Conservation (phyloP, 1,140 invertebrate species). For the Neotoxoptera formosana region DNA sequence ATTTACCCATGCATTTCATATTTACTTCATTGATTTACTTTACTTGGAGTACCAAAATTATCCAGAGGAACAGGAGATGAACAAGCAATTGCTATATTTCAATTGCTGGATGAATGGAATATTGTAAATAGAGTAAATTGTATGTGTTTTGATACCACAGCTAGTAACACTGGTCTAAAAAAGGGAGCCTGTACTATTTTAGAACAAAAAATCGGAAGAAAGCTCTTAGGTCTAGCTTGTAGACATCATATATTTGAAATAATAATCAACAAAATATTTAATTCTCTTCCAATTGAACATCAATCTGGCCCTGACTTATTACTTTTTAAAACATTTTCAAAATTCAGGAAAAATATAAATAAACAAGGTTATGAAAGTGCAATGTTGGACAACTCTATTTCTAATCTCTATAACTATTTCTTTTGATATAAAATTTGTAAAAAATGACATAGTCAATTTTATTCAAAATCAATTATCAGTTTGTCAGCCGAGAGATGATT, state of each 20-base stretch:
- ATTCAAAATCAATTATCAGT: too few species aligned
- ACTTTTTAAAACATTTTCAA: slow-evolving; percentile 59
- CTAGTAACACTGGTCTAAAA: slow-evolving; percentile 62
- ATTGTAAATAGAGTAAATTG: slow-evolving; percentile 51
- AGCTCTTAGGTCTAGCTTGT: slow-evolving; percentile 57
- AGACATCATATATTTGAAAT: slow-evolving; percentile 58
- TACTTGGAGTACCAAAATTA: background rate
- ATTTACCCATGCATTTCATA: too few species aligned
- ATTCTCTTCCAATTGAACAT: slow-evolving; percentile 22
- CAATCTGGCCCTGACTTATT: slow-evolving; percentile 52
- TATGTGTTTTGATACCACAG: slow-evolving; percentile 63
- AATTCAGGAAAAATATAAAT: slow-evolving; percentile 38
- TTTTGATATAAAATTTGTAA: too few species aligned
- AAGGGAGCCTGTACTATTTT: slow-evolving; percentile 60
- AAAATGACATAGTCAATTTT: too few species aligned
- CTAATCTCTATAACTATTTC: too few species aligned
- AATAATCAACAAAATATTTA: background rate
- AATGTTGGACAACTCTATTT: background rate
- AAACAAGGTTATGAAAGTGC: background rate
- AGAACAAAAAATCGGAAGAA: slow-evolving; percentile 41
- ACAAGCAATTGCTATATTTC: too few species aligned
- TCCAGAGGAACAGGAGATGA: too few species aligned
- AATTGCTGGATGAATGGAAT: too few species aligned
- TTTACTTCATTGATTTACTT: too few species aligned
- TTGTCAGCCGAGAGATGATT: too few species aligned